Conservation (phyloP, 2,113 vertebrate genomes). For the Falcunculus frontatus region DNA sequence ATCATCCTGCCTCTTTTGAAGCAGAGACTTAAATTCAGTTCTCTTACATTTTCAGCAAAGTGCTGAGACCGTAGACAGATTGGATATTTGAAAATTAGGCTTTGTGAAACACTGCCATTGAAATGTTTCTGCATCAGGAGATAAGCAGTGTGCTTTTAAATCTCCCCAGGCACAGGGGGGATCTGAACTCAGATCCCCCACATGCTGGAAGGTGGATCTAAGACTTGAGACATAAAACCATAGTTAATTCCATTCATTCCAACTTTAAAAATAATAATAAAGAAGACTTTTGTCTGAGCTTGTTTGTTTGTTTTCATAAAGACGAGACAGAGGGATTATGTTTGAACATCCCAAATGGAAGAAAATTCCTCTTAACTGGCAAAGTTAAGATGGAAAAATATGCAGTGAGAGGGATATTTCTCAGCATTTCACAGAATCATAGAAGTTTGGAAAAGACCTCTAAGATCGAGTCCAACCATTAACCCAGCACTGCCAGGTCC, state of each 20-base stretch:
- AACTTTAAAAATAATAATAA: background rate
- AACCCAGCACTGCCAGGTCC: no score
- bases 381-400: background rate
- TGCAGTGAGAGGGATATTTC: background rate
- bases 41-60: background rate
- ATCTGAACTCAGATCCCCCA: background rate
- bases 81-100: background rate
- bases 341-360: background rate
- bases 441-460: background rate
- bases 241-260: background rate
- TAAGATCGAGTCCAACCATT: background rate
- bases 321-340: background rate
- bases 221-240: background rate
- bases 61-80: background rate
- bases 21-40: background rate
- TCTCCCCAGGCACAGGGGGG: background rate
- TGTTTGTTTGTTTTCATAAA: background rate
- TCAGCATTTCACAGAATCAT: background rate
- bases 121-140: background rate
- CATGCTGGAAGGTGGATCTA: background rate
- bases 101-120: background rate
- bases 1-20: background rate
- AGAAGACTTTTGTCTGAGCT: background rate
- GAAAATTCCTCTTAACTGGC: background rate
- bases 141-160: background rate